phyloP scores from a whole-genome alignment of 2,888 invertebrate genomes.

The Dexiosoma caninum region DNA sequence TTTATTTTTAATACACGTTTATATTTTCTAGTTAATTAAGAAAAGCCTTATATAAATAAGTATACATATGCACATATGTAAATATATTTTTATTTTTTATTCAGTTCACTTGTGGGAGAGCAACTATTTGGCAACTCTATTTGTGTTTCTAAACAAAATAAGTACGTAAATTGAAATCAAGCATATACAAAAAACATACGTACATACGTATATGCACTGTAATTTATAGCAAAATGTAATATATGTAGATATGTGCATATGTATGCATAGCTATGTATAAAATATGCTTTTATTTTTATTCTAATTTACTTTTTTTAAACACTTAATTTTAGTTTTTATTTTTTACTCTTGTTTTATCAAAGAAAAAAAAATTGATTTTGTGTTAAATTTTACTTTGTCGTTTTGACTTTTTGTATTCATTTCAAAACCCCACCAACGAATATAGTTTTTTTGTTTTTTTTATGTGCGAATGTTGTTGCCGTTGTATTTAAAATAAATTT shows the following conservation, averaged over 20 bases:
- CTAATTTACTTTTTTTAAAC: conserved; percentile 21
- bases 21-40: conserved; percentile 9
- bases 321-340: conserved; percentile 14
- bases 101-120: background rate
- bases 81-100: no score
- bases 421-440: conserved; percentile 46
- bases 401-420: conserved; percentile 29
- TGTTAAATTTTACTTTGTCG: conserved; percentile 49
- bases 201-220: background rate
- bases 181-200: background rate
- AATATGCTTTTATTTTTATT: no score
- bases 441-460: conserved; percentile 36
- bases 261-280: no score
- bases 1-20: background rate
- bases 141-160: conserved; percentile 11
- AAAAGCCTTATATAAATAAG: no score
- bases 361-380: conserved; percentile 18
- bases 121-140: conserved; percentile 40
- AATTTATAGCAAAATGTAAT: conserved; percentile 1
- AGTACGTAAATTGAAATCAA: conserved; percentile 25
- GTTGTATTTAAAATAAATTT: conserved; percentile 48
- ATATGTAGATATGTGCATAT: background rate
- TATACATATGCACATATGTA: no score
- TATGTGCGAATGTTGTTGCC: conserved; percentile 36
- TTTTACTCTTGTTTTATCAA: conserved; percentile 42